These are phyloP conservation scores for Neomorphus geoffroyi DNA, from an alignment of 2,797 vertebrate genomes.

Conservation along the genomic window DNA sequence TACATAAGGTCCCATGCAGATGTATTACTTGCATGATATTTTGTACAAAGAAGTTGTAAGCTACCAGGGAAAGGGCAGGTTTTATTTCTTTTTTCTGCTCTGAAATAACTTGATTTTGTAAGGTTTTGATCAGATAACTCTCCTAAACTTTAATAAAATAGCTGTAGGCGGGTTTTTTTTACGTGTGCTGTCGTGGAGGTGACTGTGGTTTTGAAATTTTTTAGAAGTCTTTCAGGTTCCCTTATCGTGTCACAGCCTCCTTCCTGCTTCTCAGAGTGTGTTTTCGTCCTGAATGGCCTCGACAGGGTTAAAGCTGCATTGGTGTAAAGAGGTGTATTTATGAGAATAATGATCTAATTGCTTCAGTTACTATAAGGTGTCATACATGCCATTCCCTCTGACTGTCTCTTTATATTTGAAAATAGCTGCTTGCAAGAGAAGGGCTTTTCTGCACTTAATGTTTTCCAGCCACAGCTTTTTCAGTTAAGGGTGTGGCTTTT, in stretches of 20 bases:
- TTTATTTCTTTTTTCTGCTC: background rate
- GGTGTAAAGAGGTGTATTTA: background rate
- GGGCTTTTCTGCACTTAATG: rapidly evolving
- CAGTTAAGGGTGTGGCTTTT: constrained; percentile 59
- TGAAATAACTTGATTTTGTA: background rate
- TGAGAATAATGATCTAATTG: background rate
- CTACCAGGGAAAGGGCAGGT: background rate
- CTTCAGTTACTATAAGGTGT: background rate
- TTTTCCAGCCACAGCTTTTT: background rate
- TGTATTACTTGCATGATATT: background rate
- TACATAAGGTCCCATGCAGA: background rate
- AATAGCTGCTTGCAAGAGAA: background rate
- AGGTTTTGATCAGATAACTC: background rate
- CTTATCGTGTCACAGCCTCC: background rate
- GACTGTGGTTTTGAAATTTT: background rate
- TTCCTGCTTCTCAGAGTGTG: background rate
- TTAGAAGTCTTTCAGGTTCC: background rate
- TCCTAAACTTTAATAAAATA: background rate
- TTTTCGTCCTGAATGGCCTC: background rate
- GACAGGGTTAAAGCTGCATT: background rate
- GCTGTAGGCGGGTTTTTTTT: background rate
- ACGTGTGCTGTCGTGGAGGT: background rate
- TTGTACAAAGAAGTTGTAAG: background rate
- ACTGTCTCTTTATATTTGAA: background rate
- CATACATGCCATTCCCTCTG: background rate